A percentile compares a stretch with the other conserved stretches of the same genome.
These are phyloP conservation scores for Acleris cristana DNA, from an alignment of 2,888 invertebrate species.

Conservation along the genomic window DNA sequence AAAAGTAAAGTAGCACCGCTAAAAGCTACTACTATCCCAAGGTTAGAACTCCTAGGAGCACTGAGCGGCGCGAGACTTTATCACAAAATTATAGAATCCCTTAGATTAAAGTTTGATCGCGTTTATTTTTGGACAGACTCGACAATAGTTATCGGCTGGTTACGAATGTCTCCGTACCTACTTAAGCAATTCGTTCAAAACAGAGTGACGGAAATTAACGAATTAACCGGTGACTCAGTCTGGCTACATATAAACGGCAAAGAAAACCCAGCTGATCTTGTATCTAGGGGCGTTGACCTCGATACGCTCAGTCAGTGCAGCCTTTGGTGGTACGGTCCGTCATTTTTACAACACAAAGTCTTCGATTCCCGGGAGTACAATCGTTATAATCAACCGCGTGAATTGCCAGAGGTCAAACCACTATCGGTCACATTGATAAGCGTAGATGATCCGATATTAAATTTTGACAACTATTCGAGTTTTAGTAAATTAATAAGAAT, in stretches of 20 bases:
- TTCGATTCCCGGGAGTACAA: not conserved
- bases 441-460: not conserved
- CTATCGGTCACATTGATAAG: not conserved
- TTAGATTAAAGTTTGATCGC: conserved; percentile 7
- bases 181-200: conserved; percentile 10
- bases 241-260: not conserved
- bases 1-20: not conserved
- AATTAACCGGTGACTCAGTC: not conserved
- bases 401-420: conserved; percentile 5
- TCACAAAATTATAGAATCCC: not conserved
- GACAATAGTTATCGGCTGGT: conserved; percentile 9
- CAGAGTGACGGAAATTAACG: not conserved
- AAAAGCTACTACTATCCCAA: not conserved
- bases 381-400: not conserved
- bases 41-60: not conserved
- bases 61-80: not conserved
- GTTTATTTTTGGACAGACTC: conserved; percentile 17
- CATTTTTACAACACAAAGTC: not conserved
- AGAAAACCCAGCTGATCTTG: not conserved
- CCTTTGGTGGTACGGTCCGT: not conserved
- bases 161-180: conserved; percentile 11
- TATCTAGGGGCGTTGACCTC: not conserved
- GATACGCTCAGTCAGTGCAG: not conserved
- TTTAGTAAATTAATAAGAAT: conserved; percentile 7
- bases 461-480: conserved; percentile 6